These are phyloP conservation scores for Uloborus plumipes DNA, from an alignment of 2,888 invertebrate species.

Conservation along the genomic window DNA sequence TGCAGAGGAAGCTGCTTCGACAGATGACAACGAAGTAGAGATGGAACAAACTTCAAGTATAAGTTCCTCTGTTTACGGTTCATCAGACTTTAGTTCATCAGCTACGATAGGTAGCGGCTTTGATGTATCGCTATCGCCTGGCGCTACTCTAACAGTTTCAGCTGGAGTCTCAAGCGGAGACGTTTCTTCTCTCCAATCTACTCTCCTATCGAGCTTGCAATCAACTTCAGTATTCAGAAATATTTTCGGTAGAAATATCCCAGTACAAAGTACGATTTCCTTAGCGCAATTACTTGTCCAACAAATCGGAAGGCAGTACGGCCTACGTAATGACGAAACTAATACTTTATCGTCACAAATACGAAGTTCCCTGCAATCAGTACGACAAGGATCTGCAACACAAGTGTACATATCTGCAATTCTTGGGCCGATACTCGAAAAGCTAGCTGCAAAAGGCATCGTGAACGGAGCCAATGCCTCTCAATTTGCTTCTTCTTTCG, in stretches of 20 bases:
- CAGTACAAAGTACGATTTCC: background rate
- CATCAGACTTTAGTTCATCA: too few relatives aligned
- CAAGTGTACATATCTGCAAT: background rate
- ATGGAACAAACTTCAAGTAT: background rate
- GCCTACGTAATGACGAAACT: background rate
- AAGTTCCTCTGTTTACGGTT: too few relatives aligned
- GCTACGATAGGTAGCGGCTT: too few relatives aligned
- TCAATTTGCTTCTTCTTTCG: background rate
- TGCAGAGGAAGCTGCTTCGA: conserved; percentile 27
- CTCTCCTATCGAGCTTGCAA: background rate
- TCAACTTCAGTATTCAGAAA: too few relatives aligned
- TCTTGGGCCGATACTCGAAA: background rate
- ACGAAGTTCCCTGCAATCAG: background rate
- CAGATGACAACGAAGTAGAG: background rate
- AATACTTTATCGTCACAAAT: background rate
- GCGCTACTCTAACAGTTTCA: too few relatives aligned
- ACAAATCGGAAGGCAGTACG: background rate
- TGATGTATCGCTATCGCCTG: too few relatives aligned
- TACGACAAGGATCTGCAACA: background rate
- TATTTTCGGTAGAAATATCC: too few relatives aligned
- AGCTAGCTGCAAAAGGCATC: background rate
- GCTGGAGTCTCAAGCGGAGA: too few relatives aligned
- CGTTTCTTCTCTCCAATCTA: too few relatives aligned
- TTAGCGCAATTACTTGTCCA: background rate
- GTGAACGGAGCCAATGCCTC: background rate